A percentile compares a stretch with the other conserved stretches of the same genome.
Evolutionary conservation across 2,797 vertebrate genomes (phyloP).

Genomic region (Gymnothorax javanicus): DNA sequence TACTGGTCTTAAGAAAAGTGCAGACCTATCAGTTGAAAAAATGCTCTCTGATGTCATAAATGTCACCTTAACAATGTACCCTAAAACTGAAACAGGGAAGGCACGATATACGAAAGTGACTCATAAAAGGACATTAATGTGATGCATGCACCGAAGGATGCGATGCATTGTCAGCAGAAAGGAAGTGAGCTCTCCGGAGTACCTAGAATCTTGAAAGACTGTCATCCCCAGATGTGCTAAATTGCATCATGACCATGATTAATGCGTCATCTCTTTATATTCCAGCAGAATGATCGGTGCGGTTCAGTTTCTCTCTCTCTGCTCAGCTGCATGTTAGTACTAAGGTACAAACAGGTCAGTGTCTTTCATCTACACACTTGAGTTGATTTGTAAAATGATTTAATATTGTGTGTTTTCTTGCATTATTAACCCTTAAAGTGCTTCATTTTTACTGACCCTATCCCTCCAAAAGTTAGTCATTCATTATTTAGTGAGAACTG

Average conservation of each 20-base stretch:
- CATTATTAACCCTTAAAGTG: no score
- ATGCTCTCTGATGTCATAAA: not conserved
- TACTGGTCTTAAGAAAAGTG: not conserved
- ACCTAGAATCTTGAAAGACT: not conserved
- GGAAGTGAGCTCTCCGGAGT: slow-evolving; percentile 9
- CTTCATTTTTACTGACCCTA: no score
- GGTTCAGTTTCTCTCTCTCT: not conserved
- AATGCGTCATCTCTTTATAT: not conserved
- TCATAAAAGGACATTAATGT: no score
- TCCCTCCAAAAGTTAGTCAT: no score
- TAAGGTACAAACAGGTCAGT: not conserved
- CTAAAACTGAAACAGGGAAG: not conserved
- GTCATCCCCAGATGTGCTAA: not conserved
- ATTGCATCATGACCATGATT: not conserved
- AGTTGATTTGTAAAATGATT: slow-evolving; percentile 20
- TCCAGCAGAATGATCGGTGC: not conserved
- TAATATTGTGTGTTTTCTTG: slow-evolving; percentile 24
- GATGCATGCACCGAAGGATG: not conserved
- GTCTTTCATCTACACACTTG: not conserved
- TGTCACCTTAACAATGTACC: not conserved
- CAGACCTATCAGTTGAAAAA: not conserved
- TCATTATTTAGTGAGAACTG: no score
- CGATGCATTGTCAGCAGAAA: not conserved
- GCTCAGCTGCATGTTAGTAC: not conserved
- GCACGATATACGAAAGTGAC: not conserved